Percentiles rank a stretch among this genome's conserved stretches.
phyloP scores from a whole-genome alignment of 2,888 invertebrate species.

The Bombylius discolor region DNA sequence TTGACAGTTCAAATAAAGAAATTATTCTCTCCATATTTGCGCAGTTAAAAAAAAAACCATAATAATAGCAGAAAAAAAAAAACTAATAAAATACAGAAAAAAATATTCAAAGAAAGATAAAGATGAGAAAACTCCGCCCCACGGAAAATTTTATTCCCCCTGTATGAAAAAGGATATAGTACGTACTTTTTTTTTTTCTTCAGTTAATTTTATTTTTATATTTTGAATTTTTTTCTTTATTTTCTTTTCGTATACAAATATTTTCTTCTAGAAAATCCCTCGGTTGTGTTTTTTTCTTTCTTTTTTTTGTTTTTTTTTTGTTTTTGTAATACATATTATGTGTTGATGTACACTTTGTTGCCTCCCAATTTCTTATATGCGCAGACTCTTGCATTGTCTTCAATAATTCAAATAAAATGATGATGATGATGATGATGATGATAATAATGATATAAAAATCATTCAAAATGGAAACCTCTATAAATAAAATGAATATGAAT shows the following conservation, averaged over 20 bases:
- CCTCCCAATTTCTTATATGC: conserved; percentile 28
- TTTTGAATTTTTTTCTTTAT: too few relatives aligned
- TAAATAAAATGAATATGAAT: neutral
- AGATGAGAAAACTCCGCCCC: neutral
- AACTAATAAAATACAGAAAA: neutral
- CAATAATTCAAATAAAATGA: neutral
- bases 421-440: neutral
- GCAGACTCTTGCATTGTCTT: conserved; percentile 24
- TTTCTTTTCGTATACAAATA: too few relatives aligned
- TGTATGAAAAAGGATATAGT: too few relatives aligned
- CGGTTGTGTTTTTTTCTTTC: too few relatives aligned
- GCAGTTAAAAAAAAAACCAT: neutral
- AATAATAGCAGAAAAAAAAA: neutral
- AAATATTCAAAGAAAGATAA: too few relatives aligned
- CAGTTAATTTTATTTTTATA: too few relatives aligned
- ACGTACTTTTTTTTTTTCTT: too few relatives aligned
- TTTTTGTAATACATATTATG: too few relatives aligned
- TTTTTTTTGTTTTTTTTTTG: too few relatives aligned
- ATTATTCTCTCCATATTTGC: too few relatives aligned
- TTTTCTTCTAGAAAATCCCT: too few relatives aligned
- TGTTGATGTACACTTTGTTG: conserved; percentile 8
- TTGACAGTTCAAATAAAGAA: too few relatives aligned
- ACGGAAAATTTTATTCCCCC: neutral
- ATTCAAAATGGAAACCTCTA: neutral
- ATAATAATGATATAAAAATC: neutral